These are phyloP conservation scores for Pantherophis alleghaniensis DNA, from an alignment of 2,797 vertebrate species.

Conservation along the genomic window DNA sequence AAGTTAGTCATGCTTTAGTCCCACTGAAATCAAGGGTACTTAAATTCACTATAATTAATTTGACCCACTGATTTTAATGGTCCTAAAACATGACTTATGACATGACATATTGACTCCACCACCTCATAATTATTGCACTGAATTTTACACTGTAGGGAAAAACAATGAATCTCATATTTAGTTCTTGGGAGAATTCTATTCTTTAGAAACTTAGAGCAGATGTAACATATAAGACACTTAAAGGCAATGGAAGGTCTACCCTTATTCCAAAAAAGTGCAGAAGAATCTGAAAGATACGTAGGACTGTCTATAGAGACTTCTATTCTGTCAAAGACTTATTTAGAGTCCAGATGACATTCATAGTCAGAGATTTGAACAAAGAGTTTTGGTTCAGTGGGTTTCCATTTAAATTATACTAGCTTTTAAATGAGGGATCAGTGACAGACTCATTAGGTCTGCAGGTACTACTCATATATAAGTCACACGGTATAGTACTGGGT, in stretches of 20 bases:
- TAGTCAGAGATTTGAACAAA: background rate
- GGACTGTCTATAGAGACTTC: background rate
- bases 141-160: slow-evolving; percentile 19
- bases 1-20: background rate
- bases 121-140: background rate
- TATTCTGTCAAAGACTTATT: background rate
- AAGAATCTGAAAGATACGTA: background rate
- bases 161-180: slow-evolving; percentile 7
- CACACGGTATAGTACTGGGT: background rate
- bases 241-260: slow-evolving; percentile 16
- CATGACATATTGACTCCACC: background rate
- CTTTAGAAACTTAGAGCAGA: slow-evolving; percentile 20
- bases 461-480: background rate
- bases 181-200: slow-evolving; percentile 16
- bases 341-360: background rate
- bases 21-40: background rate
- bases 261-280: slow-evolving; percentile 7
- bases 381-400: background rate
- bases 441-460: background rate
- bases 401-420: background rate
- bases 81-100: background rate
- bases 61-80: background rate
- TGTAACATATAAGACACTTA: background rate
- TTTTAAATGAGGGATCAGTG: background rate
- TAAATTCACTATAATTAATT: background rate